Conservation (phyloP, 2,113 vertebrate species). For the Pao palembangensis region DNA sequence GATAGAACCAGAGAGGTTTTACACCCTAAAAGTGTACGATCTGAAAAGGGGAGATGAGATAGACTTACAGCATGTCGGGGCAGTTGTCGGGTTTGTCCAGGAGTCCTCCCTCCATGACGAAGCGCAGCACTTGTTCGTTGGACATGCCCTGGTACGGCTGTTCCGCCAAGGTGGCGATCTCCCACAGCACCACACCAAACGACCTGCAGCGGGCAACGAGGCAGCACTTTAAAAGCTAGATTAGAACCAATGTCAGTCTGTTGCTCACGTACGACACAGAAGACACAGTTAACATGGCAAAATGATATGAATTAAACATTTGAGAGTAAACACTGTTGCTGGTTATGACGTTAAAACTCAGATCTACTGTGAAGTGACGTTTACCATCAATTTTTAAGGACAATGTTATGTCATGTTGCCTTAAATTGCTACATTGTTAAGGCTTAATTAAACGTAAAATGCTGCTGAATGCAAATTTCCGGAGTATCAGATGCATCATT, state of each 20-base stretch:
- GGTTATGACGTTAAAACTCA: too few species aligned
- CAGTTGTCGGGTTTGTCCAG: conserved; percentile 97
- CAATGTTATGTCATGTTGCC: too few species aligned
- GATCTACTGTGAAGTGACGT: too few species aligned
- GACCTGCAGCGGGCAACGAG: conserved; percentile 77
- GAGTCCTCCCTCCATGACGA: conserved; percentile 97
- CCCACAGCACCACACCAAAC: conserved; percentile 96
- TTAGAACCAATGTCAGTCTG: not conserved
- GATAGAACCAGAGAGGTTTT: conserved; percentile 19
- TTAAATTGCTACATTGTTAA: too few species aligned
- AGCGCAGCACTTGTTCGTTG: conserved; percentile 97
- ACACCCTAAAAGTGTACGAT: not conserved
- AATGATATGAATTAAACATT: too few species aligned
- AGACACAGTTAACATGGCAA: too few species aligned
- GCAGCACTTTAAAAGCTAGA: not conserved
- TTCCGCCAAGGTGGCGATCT: conserved; percentile 93
- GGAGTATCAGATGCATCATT: too few species aligned
- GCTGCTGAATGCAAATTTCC: too few species aligned
- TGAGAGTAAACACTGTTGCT: too few species aligned
- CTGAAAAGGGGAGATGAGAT: not conserved
- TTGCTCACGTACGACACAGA: not conserved
- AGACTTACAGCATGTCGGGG: conserved; percentile 91
- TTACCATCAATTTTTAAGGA: too few species aligned
- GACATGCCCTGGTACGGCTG: conserved; percentile 99
- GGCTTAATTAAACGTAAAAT: too few species aligned